These are phyloP conservation scores for Simalia tracyae DNA, from an alignment of 2,797 vertebrate genomes.

Conservation along the genomic window DNA sequence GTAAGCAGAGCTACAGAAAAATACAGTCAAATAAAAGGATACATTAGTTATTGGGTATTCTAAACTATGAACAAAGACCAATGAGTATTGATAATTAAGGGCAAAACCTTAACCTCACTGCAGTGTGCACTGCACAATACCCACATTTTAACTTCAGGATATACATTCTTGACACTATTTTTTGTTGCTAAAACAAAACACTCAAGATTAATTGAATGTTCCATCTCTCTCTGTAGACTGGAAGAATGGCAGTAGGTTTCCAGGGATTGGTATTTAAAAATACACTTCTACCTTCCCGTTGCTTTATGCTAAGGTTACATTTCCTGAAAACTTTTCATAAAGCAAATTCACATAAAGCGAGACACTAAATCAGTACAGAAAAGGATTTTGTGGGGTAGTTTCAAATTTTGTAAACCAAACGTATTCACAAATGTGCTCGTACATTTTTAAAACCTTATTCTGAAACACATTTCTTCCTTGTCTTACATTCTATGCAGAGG, in stretches of 20 bases:
- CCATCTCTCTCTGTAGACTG: neutral
- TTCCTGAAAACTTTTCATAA: neutral
- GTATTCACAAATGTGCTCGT: neutral
- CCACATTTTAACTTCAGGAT: neutral
- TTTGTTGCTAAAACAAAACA: neutral
- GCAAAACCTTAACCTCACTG: neutral
- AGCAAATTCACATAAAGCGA: neutral
- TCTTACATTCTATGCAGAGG: neutral
- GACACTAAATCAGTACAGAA: neutral
- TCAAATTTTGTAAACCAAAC: neutral
- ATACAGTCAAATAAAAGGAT: constrained; percentile 55
- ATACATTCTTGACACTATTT: neutral
- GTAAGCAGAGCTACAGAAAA: constrained; percentile 62
- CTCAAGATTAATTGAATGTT: neutral
- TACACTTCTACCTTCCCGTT: no score
- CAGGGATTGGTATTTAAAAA: neutral
- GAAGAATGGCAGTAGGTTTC: neutral
- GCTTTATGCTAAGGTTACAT: neutral
- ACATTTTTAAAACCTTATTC: neutral
- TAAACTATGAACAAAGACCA: constrained; percentile 17
- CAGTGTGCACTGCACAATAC: neutral
- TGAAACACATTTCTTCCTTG: neutral
- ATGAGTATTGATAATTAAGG: neutral
- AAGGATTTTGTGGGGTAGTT: neutral
- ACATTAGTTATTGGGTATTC: constrained; percentile 52